Evolutionary conservation across 1,140 invertebrate genomes (phyloP).

Genomic region (Plodia interpunctella): DNA sequence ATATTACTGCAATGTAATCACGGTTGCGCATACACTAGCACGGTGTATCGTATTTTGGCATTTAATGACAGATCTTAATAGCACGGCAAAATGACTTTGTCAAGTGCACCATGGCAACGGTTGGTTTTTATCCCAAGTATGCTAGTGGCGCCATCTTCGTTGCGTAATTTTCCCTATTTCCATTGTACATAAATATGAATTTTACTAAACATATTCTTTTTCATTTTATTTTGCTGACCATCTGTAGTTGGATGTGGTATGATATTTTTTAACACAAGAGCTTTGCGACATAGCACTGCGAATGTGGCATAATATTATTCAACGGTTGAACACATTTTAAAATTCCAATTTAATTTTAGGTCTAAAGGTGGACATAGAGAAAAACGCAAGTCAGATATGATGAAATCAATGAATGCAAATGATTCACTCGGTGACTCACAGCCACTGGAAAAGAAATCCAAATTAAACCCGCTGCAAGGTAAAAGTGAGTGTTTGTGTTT

Average conservation of each 20-base stretch:
- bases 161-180: not conserved
- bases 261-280: not conserved
- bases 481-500: slow-evolving; percentile 22
- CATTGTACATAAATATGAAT: not conserved
- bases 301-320: not conserved
- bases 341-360: slow-evolving; percentile 46
- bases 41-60: too few species aligned
- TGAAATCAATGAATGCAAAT: slow-evolving; percentile 75
- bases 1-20: too few species aligned
- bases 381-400: slow-evolving; percentile 84
- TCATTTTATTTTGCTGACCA: slow-evolving; percentile 5
- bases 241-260: slow-evolving; percentile 2
- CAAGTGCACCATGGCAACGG: too few species aligned
- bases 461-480: slow-evolving; percentile 71
- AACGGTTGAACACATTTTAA: not conserved
- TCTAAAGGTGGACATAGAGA: slow-evolving; percentile 83
- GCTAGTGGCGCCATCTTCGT: too few species aligned
- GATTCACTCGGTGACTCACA: slow-evolving; percentile 59
- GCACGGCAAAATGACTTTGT: too few species aligned
- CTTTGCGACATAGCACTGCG: not conserved
- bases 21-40: too few species aligned
- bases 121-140: too few species aligned
- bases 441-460: slow-evolving; percentile 69
- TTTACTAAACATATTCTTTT: not conserved
- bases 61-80: too few species aligned